Percentiles rank a stretch among this genome's conserved stretches.
phyloP scores from a whole-genome alignment of 2,797 vertebrate species.

The Anniella stebbinsi region DNA sequence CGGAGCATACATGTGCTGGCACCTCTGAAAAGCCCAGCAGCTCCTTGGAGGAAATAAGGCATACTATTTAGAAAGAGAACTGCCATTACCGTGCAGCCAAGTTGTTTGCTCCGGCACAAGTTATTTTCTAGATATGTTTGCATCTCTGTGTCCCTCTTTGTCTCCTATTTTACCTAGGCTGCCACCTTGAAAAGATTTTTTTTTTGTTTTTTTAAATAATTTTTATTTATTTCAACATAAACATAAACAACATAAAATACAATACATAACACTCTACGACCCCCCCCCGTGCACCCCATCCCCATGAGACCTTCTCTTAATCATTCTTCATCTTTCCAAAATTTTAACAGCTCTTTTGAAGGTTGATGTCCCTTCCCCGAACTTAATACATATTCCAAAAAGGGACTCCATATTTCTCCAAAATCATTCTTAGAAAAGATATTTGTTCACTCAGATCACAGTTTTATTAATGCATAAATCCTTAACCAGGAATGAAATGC shows the following conservation, averaged over 20 bases:
- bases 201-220: no score
- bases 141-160: background rate
- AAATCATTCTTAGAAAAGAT: no score
- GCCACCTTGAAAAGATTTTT: background rate
- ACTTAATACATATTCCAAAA: no score
- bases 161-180: background rate
- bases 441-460: background rate
- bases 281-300: no score
- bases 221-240: no score
- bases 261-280: no score
- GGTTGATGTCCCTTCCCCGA: no score
- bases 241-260: no score
- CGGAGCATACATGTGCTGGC: background rate
- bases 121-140: constrained; percentile 3
- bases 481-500: background rate
- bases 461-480: background rate
- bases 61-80: background rate
- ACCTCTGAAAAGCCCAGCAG: background rate
- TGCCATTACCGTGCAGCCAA: constrained; percentile 3
- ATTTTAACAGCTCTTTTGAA: no score
- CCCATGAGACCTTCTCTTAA: no score
- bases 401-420: no score
- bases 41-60: background rate
- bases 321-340: no score
- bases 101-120: background rate